Conservation (phyloP, 2,113 vertebrate species). For the Lucifuga dentata region DNA sequence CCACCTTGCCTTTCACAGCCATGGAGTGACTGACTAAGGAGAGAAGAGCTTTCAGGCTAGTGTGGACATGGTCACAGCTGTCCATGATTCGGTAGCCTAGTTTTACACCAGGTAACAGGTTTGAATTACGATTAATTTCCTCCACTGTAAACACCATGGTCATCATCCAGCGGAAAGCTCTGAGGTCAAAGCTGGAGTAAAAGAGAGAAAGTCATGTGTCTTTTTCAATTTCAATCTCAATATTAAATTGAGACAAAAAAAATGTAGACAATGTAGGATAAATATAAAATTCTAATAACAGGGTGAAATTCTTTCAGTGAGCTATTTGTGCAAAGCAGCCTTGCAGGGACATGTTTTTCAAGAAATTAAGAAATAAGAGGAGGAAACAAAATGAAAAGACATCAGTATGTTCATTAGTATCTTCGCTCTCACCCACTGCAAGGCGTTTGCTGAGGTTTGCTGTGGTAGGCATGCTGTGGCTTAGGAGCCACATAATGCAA, state of each 20-base stretch:
- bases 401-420: background rate
- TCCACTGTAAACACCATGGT: slow-evolving; percentile 80
- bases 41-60: slow-evolving; percentile 70
- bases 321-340: background rate
- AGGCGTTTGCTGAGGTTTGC: slow-evolving; percentile 52
- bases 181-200: slow-evolving; percentile 73
- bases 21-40: slow-evolving; percentile 62
- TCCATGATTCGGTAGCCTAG: slow-evolving; percentile 79
- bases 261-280: background rate
- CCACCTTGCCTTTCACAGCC: background rate
- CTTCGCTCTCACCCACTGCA: slow-evolving; percentile 76
- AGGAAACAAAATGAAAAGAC: background rate
- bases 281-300: background rate
- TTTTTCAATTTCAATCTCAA: no score
- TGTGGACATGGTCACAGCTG: slow-evolving; percentile 79
- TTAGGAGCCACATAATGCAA: slow-evolving; percentile 70
- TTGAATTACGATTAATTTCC: slow-evolving; percentile 78
- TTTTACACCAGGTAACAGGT: slow-evolving; percentile 73
- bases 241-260: no score
- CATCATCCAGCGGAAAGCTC: slow-evolving; percentile 74
- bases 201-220: background rate
- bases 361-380: background rate
- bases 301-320: background rate
- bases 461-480: slow-evolving; percentile 59
- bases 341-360: no score